Evolutionary conservation across 2,888 invertebrate species (phyloP), one percentile per base, ranked within the genome.

Genomic region (Tryphoninae sp.): DNA sequence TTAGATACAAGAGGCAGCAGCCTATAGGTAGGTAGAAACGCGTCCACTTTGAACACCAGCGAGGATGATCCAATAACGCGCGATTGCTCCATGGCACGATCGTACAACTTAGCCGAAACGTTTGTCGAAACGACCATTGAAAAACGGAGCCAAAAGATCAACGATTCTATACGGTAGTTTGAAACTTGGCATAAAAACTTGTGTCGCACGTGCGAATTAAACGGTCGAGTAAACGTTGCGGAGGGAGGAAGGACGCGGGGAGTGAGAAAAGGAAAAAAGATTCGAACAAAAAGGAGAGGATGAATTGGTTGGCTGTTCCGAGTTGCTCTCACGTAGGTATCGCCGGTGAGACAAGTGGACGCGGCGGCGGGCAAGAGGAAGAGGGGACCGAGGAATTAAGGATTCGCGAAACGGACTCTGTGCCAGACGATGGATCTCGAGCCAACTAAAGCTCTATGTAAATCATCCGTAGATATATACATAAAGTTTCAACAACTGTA

Each of bases 361-460:
- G 42, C 55, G 33, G 42, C 55, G 33, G 71, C 72, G 53, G 59
- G 26, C 51, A 65, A 73, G 45, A 69, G 71, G 71, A 71, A 77
- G 77, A 64, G 65, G 59, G 65, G 33, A 51, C 65, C 23, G 65
- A 77, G 65, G 74, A 74, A 74, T 74, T 74, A 74, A 74, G 74
- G 74, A 74, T 65, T 74, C 51, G 74, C 26, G 55, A 58, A 74
- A 65, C 58, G 65, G 64, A 65, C 58, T 74, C 74, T 74, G 55
- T 53, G 51, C 78, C 78, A 78, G 78, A 78, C 72, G 40, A 49
- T 53, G 61, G 55, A 65, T 65, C 61, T 55, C 59, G 67, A 61
- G 73, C 68, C 78, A 68, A 79, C 73, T 74, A 68, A 73, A 74
- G 61, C 78, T 79, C 51, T 68, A 74, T 79, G 73, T 61, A 79